A percentile compares a stretch with the other conserved stretches of the same genome.
phyloP scores from a whole-genome alignment of 2,888 invertebrate species.

The Barypeithes pellucidus region DNA sequence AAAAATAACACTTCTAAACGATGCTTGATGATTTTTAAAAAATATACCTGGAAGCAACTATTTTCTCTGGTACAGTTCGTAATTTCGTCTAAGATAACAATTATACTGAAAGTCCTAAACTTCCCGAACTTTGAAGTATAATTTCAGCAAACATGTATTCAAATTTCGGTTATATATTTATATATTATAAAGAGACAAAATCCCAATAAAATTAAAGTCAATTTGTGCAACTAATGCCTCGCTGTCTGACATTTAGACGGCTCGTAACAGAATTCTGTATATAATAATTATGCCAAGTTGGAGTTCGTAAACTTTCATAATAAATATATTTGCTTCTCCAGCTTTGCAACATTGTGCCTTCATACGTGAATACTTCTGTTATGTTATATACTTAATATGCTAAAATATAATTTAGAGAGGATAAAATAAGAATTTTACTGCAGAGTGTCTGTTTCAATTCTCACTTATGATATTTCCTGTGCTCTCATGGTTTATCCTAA shows the following conservation, averaged over 20 bases:
- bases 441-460: too few relatives aligned
- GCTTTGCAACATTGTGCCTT: constrained; percentile 43
- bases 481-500: too few relatives aligned
- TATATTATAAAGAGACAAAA: constrained; percentile 32
- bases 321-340: constrained; percentile 48
- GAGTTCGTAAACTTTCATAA: constrained; percentile 41
- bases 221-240: constrained; percentile 45
- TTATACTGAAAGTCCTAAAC: not conserved
- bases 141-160: constrained; percentile 26
- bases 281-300: constrained; percentile 33
- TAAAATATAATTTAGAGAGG: constrained; percentile 8
- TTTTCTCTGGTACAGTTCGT: constrained; percentile 1
- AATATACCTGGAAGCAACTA: constrained; percentile 23
- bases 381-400: not conserved
- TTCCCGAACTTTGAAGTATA: constrained; percentile 13
- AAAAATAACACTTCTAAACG: too few relatives aligned
- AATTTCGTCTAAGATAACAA: constrained; percentile 1
- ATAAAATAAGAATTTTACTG: too few relatives aligned
- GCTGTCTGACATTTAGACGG: constrained; percentile 34
- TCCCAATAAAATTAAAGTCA: constrained; percentile 41
- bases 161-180: constrained; percentile 16
- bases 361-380: constrained; percentile 16
- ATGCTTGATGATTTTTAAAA: too few relatives aligned
- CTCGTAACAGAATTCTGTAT: constrained; percentile 33
- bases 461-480: too few relatives aligned